phyloP scores from a whole-genome alignment of 2,797 vertebrate species.

The Myotis findleyi region DNA sequence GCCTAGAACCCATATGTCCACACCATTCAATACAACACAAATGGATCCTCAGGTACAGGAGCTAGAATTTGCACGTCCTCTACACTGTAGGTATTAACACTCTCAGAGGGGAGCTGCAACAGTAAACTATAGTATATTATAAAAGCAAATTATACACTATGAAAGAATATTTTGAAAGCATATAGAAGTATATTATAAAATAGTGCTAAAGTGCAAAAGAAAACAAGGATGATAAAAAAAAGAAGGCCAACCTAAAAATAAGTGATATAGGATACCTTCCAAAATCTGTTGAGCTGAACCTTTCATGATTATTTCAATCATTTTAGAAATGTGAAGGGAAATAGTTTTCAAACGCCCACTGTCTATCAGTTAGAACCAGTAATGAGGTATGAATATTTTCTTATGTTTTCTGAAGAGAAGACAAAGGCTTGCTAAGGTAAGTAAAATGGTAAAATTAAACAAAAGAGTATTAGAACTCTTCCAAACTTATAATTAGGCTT shows the following conservation, averaged over 20 bases:
- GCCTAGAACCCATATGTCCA: background rate
- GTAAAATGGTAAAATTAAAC: conserved; percentile 51
- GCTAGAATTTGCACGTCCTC: background rate
- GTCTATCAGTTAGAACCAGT: background rate
- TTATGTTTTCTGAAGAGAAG: conserved; percentile 28
- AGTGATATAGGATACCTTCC: background rate
- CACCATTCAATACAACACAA: background rate
- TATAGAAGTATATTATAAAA: background rate
- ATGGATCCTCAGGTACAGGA: background rate
- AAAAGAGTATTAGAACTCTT: conserved; percentile 11
- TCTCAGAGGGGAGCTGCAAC: background rate
- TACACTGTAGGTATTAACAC: background rate
- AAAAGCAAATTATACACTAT: background rate
- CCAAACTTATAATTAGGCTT: conserved; percentile 36
- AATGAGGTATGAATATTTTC: conserved; percentile 44
- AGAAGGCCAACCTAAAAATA: conserved; percentile 42
- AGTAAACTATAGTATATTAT: background rate
- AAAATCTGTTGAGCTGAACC: background rate
- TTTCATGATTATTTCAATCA: background rate
- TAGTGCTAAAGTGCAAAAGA: background rate
- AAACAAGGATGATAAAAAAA: background rate
- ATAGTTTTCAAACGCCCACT: background rate
- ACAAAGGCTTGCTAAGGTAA: conserved; percentile 56
- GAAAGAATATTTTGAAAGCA: background rate
- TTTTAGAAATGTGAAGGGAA: conserved; percentile 21